Conservation (phyloP, 2,113 vertebrate genomes). For the Gambusia affinis region DNA sequence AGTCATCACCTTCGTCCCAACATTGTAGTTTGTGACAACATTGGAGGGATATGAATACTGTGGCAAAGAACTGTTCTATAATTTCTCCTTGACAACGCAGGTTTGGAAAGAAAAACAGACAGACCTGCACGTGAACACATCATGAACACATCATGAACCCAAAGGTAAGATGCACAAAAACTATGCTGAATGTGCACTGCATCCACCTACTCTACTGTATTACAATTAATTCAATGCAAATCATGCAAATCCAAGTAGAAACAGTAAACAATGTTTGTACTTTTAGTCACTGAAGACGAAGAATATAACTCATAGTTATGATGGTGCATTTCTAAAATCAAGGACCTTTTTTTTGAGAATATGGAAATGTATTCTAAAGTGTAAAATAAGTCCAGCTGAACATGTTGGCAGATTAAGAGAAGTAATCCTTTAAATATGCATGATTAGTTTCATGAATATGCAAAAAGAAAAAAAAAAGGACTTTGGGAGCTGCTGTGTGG, state of each 20-base stretch:
- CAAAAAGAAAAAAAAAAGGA: not conserved
- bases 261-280: not conserved
- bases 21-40: too few relatives aligned
- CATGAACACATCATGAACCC: constrained; percentile 8
- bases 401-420: constrained; percentile 63
- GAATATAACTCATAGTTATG: too few relatives aligned
- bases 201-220: not conserved
- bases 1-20: too few relatives aligned
- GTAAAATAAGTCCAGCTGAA: constrained; percentile 48
- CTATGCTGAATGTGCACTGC: not conserved
- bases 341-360: not conserved
- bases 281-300: too few relatives aligned
- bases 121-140: constrained; percentile 14
- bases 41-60: too few relatives aligned
- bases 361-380: constrained; percentile 33
- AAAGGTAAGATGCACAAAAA: not conserved
- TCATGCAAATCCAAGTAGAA: constrained; percentile 1
- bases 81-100: too few relatives aligned
- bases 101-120: not conserved
- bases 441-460: constrained; percentile 60
- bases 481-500: constrained; percentile 32
- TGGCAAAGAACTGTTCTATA: too few relatives aligned
- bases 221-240: not conserved
- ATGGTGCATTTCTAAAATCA: constrained; percentile 1
- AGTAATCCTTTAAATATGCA: constrained; percentile 61